Base-by-base conservation (phyloP, 2,888 invertebrate species). In the Drosophila koepferae region DNA sequence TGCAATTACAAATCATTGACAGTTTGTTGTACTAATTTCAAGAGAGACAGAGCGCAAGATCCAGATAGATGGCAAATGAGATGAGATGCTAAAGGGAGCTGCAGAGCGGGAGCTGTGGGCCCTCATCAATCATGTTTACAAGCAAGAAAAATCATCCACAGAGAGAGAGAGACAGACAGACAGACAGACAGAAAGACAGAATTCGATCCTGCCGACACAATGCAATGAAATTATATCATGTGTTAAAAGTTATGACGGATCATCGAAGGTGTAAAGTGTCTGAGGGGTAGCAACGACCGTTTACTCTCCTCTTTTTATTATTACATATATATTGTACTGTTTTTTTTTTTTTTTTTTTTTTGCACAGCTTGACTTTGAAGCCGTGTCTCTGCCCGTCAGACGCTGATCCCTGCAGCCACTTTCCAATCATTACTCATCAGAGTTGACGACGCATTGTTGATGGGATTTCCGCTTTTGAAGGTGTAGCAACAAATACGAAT, bases 211-310 rank as follows among this genome's bases (percentile, higher is more conserved):
- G 75, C 76, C 74, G 85, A 89, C 87, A 89, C 87, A 89, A 85
- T 78, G 76, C 86, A 79, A 74, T 77, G 77, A 87, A 86, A 90
- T 89, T 75, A 88, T 90, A 89, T 90, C 88, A 86, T 90, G 90
- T 86, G 88, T 86, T 89, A 90, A 88, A 90, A 89, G 91, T 90
- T 86, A 86, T 90, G 86, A 86, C 90, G 88, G 86, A 86, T 86
- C 90, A 82, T 90, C 91, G 81, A 82, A 90, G 89, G 86, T 90
- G 86, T 90, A 86, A 86, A 90, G 88, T 90, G 82, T 72, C 72
- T 66, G 70, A 86, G 87, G 72, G 69, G 64, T 67, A 69, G 71
- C 84, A 79, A 23, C 60, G 67, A 63, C 66, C 54, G 34, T 65
- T 69, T 41, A 55, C n/a, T 55, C 55, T 55, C 41, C 55, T 41